phyloP scores from a whole-genome alignment of 2,888 invertebrate species.

The Horisme vitalbata region DNA sequence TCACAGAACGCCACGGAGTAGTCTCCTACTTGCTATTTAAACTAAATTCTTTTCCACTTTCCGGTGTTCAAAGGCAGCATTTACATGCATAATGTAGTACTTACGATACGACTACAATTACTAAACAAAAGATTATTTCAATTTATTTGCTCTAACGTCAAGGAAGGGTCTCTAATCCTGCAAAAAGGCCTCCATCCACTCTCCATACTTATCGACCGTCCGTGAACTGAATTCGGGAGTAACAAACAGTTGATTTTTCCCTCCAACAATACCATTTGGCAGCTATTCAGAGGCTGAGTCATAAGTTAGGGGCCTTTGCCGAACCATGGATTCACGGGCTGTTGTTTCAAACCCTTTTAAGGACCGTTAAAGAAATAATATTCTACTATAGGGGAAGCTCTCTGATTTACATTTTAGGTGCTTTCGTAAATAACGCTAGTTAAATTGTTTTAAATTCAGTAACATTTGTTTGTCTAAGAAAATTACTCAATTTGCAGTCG shows the following conservation, averaged over 20 bases:
- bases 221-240: slow-evolving; percentile 22
- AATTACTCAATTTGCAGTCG: background rate
- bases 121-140: slow-evolving; percentile 26
- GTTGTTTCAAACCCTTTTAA: slow-evolving; percentile 16
- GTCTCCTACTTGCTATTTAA: slow-evolving; percentile 1
- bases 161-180: slow-evolving; percentile 24
- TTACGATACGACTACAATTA: slow-evolving; percentile 2
- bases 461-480: background rate
- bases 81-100: slow-evolving; percentile 6
- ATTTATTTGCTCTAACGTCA: slow-evolving; percentile 13
- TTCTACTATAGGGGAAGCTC: slow-evolving; percentile 1
- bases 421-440: background rate
- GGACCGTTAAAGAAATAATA: slow-evolving; percentile 18
- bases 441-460: background rate
- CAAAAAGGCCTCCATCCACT: slow-evolving; percentile 9
- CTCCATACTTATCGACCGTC: slow-evolving; percentile 19
- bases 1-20: background rate
- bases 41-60: slow-evolving; percentile 2
- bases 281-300: slow-evolving; percentile 34
- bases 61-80: slow-evolving; percentile 1
- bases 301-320: slow-evolving; percentile 29
- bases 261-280: slow-evolving; percentile 39
- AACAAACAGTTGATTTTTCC: slow-evolving; percentile 29
- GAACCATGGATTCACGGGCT: slow-evolving; percentile 11
- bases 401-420: slow-evolving; percentile 10